A percentile compares a stretch with the other conserved stretches of the same genome.
phyloP scores from a whole-genome alignment of 2,797 vertebrate genomes.

The Hypotaenidia okinawae region DNA sequence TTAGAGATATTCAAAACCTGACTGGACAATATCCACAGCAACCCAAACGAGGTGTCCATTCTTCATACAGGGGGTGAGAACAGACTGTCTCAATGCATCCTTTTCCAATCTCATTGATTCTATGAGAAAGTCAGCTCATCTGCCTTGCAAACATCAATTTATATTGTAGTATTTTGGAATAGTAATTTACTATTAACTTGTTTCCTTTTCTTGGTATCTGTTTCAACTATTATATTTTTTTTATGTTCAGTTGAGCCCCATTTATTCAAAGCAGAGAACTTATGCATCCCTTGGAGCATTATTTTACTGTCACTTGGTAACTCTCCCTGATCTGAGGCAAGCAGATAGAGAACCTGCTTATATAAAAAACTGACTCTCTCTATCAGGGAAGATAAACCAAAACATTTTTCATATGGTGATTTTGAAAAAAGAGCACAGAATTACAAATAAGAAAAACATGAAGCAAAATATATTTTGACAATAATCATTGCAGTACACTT shows the following conservation, averaged over 20 bases:
- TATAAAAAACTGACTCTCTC: background rate
- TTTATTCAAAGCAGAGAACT: background rate
- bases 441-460: background rate
- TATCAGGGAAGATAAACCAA: background rate
- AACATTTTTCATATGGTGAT: background rate
- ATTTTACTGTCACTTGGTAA: background rate
- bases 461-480: background rate
- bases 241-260: background rate
- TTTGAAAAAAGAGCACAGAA: background rate
- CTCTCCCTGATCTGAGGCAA: background rate
- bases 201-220: background rate
- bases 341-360: background rate
- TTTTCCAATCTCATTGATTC: background rate
- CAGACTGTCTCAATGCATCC: fast-evolving
- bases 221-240: background rate
- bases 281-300: background rate
- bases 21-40: background rate
- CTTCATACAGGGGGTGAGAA: background rate
- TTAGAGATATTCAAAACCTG: background rate
- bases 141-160: background rate
- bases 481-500: background rate
- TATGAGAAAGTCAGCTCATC: background rate
- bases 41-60: background rate
- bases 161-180: background rate
- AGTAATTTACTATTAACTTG: background rate